A percentile compares a stretch with the other conserved stretches of the same genome.
Evolutionary conservation across 1,140 invertebrate genomes (phyloP).

Genomic region (Triops longicaudatus): DNA sequence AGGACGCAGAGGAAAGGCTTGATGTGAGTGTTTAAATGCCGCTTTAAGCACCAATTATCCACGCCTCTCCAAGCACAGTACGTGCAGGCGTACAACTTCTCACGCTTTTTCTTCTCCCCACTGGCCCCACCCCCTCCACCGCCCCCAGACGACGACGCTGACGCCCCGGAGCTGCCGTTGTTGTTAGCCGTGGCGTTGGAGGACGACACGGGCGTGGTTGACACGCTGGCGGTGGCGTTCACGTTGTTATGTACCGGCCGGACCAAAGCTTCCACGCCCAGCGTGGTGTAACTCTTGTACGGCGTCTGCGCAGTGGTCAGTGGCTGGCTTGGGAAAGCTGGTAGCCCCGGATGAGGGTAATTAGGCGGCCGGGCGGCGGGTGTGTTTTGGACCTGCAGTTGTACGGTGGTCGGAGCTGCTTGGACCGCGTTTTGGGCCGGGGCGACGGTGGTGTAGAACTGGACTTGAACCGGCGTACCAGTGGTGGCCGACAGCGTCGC

Average conservation of each 20-base stretch:
- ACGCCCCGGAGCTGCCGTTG: constrained; percentile 13
- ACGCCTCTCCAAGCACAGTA: constrained; percentile 84
- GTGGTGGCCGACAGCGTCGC: constrained; percentile 24
- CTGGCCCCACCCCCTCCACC: not conserved
- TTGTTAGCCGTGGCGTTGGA: not conserved
- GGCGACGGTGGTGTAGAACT: constrained; percentile 26
- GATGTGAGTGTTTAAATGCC: constrained; percentile 82
- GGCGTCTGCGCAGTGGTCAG: constrained; percentile 19
- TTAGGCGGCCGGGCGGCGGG: constrained; percentile 25
- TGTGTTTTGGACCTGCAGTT: constrained; percentile 21
- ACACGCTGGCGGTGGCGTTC: not conserved
- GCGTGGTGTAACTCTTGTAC: constrained; percentile 27
- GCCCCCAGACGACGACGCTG: not conserved
- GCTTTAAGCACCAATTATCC: constrained; percentile 87
- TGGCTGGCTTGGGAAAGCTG: constrained; percentile 24
- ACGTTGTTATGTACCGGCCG: constrained; percentile 21
- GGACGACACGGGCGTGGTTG: not conserved
- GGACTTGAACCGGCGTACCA: constrained; percentile 25
- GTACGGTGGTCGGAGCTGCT: constrained; percentile 31
- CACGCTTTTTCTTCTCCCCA: constrained; percentile 40
- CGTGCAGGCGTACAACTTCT: constrained; percentile 64
- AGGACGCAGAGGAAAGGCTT: constrained; percentile 80
- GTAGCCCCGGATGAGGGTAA: constrained; percentile 22
- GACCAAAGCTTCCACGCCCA: constrained; percentile 26
- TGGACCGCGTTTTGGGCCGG: constrained; percentile 32